A percentile compares a stretch with the other conserved stretches of the same genome.
Conservation (phyloP, 2,888 invertebrate genomes). For the Ophion ellenae region DNA sequence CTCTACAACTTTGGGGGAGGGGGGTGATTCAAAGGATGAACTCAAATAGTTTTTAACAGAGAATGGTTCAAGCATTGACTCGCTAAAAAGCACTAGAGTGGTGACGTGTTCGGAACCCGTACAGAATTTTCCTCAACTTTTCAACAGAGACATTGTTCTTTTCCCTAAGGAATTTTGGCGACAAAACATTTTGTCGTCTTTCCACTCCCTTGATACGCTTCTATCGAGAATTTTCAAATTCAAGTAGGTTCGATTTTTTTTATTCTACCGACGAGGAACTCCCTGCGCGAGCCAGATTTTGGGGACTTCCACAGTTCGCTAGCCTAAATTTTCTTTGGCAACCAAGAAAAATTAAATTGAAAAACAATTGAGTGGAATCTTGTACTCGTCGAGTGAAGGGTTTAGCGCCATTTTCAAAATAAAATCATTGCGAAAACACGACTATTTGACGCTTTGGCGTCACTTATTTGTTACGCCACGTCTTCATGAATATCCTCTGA, state of each 20-base stretch:
- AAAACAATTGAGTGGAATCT: not conserved
- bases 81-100: conserved; percentile 76
- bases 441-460: not conserved
- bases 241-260: not conserved
- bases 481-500: too few species aligned
- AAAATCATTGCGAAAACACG: not conserved
- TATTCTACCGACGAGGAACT: not conserved
- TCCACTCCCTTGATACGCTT: not conserved
- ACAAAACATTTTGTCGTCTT: not conserved
- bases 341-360: conserved; percentile 12
- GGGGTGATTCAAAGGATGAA: conserved; percentile 45
- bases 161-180: not conserved
- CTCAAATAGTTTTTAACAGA: conserved; percentile 47
- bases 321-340: conserved; percentile 9
- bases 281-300: conserved; percentile 6
- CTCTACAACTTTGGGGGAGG: conserved; percentile 47
- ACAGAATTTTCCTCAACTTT: conserved; percentile 69
- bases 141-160: conserved; percentile 11
- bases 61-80: conserved; percentile 76
- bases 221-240: not conserved
- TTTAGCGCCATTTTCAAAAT: not conserved
- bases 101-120: conserved; percentile 66
- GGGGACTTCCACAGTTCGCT: conserved; percentile 3
- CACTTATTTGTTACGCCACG: too few species aligned
- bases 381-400: not conserved